Conservation (phyloP, 37 sponge, comb jelly and placozoan genomes). For the Agelas oroides region DNA sequence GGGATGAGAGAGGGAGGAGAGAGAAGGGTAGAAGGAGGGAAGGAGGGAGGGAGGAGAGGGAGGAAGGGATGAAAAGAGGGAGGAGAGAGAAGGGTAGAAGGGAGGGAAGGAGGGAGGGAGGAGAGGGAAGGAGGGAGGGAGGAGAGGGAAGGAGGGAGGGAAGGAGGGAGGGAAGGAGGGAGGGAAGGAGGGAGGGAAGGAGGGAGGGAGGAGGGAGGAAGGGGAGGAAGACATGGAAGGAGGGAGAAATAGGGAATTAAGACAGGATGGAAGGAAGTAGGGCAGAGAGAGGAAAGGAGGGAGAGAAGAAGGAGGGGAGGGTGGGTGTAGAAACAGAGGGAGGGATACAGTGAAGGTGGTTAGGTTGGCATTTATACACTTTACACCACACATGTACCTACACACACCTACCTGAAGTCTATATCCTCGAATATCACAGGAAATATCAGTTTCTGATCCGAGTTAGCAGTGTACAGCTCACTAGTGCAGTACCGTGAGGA, state of each 20-base stretch:
- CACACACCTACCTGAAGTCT: constrained; percentile 34
- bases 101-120: no score
- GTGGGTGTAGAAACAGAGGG: neutral
- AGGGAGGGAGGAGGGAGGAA: neutral
- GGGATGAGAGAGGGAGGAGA: no score
- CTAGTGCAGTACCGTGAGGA: constrained; percentile 78
- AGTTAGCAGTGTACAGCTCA: constrained; percentile 80
- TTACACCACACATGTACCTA: no score
- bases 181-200: neutral
- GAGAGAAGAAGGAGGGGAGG: neutral
- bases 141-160: no score
- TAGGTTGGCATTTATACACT: no score
- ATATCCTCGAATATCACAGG: constrained; percentile 75
- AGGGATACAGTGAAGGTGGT: no score
- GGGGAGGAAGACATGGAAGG: neutral
- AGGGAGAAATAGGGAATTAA: neutral
- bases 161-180: no score
- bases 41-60: no score
- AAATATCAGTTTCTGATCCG: constrained; percentile 74
- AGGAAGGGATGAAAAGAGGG: neutral
- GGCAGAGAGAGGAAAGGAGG: neutral
- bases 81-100: neutral
- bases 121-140: no score
- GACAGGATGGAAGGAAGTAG: neutral
- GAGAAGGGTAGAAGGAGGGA: no score